Percentiles rank a stretch among this genome's conserved stretches.
Evolutionary conservation across 1,140 invertebrate species (phyloP).

Genomic region (Phenacoccus solenopsis): DNA sequence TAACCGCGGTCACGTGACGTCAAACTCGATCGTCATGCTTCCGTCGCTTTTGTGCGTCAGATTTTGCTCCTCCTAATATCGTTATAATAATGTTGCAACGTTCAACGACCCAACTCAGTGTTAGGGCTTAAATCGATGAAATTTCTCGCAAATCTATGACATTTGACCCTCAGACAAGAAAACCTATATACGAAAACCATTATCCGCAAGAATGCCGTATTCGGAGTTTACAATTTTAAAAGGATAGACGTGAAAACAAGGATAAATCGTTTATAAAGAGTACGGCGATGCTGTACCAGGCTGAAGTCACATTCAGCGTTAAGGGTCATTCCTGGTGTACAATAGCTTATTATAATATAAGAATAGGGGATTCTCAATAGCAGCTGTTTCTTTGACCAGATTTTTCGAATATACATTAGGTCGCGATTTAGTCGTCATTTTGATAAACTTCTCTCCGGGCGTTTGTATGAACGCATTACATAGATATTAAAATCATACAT

Average conservation of each 20-base stretch:
- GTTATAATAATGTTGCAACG: conserved; percentile 10
- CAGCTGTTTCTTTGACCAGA: conserved; percentile 1
- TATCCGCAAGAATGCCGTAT: too few species aligned
- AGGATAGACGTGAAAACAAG: too few species aligned
- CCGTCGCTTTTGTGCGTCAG: neutral
- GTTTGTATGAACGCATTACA: neutral
- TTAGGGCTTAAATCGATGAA: neutral
- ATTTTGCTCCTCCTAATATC: neutral
- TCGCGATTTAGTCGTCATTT: neutral
- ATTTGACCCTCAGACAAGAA: neutral
- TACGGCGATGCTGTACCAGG: neutral
- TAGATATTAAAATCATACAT: neutral
- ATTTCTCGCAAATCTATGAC: neutral
- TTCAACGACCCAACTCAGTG: too few species aligned
- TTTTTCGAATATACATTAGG: neutral
- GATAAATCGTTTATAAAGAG: neutral
- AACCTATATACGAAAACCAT: too few species aligned
- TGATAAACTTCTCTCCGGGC: neutral
- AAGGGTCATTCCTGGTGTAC: neutral
- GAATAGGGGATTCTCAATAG: neutral
- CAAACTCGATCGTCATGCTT: conserved; percentile 6
- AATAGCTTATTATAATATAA: conserved; percentile 4
- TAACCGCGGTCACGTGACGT: conserved; percentile 14
- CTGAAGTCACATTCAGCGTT: neutral
- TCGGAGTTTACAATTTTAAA: too few species aligned